Evolutionary conservation across 2,888 invertebrate species (phyloP), one percentile per base, ranked within the genome.

Genomic region (Acholoe squamosa): DNA sequence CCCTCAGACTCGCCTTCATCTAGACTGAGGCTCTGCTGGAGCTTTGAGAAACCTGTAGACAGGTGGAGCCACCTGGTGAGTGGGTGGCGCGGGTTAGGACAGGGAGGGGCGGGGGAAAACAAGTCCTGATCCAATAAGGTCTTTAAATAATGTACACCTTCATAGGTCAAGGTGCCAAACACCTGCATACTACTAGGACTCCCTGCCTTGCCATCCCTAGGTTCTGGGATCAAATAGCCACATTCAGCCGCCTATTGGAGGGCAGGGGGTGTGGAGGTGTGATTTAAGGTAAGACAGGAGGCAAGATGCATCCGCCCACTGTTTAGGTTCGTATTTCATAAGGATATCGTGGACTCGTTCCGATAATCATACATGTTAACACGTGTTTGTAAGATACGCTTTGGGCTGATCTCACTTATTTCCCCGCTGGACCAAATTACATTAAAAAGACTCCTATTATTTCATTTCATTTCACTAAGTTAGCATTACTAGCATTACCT

Each of bases 111-210:
- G 31, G 33, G 80, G 16, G 22, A 5, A 33, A 80, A 80, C 80
- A 80, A 80, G 80, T n/a, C 43, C 80, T 80, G 80, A 80, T 80
- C 80, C 43, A 80, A 80, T 80, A 80, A 80, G 80, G 80, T 34
- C 12, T 14, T 34, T 80, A 43, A 80, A 80, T 80, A 22, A 80
- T 80, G 80, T 19, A 80, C n/a, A 34, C 34, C 80, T n/a, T 33
- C 80, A 80, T 80, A 80, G 80, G 71, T 71, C 43, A 80, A 80
- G 80, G 80, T 80, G 80, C 22, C 80, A 43, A 33, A 33, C 80
- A 22, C 28, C 76, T 14, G 28, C 25, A 10, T 5, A 14, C 76
- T 16, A 10, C 76, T 31, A 28, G 76, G 76, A 14, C 28, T 25
- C 76, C 31, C 76, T 76, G 76, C 16, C 28, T 28, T 28, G 28